These are phyloP conservation scores for Melanaphis sacchari DNA, from an alignment of 1,140 invertebrate species.

Conservation along the genomic window DNA sequence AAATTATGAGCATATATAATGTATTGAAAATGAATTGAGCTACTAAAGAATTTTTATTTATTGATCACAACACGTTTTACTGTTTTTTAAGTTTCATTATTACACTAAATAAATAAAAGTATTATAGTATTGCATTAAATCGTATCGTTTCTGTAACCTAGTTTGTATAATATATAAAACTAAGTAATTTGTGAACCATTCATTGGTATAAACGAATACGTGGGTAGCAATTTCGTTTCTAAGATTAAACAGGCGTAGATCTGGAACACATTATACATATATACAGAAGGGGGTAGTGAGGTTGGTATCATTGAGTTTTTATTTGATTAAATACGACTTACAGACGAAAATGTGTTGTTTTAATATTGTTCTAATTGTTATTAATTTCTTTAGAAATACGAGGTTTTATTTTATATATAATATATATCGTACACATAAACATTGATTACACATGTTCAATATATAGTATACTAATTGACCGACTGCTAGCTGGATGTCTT, in stretches of 20 bases:
- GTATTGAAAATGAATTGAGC: not conserved
- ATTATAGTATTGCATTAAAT: not conserved
- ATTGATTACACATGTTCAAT: not conserved
- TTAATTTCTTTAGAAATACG: not conserved
- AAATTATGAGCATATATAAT: not conserved
- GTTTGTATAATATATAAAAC: constrained; percentile 7
- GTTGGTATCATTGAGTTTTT: not conserved
- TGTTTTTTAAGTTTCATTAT: not conserved
- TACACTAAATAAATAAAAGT: not conserved
- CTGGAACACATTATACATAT: not conserved
- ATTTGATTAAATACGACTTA: not conserved
- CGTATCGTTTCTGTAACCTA: not conserved
- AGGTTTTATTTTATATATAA: not conserved
- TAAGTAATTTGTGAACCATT: constrained; percentile 2
- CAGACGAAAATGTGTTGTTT: not conserved
- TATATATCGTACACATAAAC: not conserved
- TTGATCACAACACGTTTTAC: not conserved
- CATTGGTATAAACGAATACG: not conserved
- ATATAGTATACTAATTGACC: not conserved
- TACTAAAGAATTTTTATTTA: not conserved
- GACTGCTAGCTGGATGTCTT: constrained; percentile 1
- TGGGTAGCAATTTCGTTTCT: constrained; percentile 6
- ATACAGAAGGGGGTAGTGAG: not conserved
- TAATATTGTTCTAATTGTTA: not conserved
- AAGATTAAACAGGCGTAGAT: constrained; percentile 11